Conservation (phyloP, 1,140 invertebrate genomes). For the Mercenaria mercenaria region DNA sequence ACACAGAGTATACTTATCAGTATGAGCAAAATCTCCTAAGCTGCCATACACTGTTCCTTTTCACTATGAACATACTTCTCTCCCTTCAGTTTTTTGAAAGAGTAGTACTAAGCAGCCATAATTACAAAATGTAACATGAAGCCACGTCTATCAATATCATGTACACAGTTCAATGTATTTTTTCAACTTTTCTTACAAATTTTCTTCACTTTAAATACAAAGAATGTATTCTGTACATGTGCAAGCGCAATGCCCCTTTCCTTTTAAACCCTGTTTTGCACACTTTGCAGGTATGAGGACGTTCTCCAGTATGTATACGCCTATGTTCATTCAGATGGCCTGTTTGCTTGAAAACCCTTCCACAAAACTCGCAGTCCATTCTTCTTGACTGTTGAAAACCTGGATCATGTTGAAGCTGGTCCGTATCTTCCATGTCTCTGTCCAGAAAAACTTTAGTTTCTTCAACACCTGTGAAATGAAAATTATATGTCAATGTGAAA, state of each 20-base stretch:
- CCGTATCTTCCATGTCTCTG: neutral
- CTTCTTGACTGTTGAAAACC: neutral
- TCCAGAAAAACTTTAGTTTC: neutral
- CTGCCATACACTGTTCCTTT: no score
- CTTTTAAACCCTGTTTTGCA: slow-evolving; percentile 22
- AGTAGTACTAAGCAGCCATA: no score
- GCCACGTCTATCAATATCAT: no score
- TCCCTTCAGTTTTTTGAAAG: no score
- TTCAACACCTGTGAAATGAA: neutral
- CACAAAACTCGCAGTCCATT: slow-evolving; percentile 90
- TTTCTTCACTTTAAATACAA: neutral
- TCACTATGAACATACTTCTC: no score
- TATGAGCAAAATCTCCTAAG: no score
- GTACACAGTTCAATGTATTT: no score
- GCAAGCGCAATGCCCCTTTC: neutral
- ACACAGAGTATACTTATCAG: no score
- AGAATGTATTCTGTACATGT: neutral
- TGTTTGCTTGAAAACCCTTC: slow-evolving; percentile 85
- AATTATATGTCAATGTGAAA: neutral
- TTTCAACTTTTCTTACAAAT: no score
- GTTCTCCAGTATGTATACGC: no score
- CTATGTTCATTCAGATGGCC: slow-evolving; percentile 40
- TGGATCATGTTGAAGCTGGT: neutral
- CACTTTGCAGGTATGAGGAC: slow-evolving; percentile 50
- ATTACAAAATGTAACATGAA: no score